Evolutionary conservation across 2,113 vertebrate genomes (phyloP).

Genomic region (Polypterus bichir): DNA sequence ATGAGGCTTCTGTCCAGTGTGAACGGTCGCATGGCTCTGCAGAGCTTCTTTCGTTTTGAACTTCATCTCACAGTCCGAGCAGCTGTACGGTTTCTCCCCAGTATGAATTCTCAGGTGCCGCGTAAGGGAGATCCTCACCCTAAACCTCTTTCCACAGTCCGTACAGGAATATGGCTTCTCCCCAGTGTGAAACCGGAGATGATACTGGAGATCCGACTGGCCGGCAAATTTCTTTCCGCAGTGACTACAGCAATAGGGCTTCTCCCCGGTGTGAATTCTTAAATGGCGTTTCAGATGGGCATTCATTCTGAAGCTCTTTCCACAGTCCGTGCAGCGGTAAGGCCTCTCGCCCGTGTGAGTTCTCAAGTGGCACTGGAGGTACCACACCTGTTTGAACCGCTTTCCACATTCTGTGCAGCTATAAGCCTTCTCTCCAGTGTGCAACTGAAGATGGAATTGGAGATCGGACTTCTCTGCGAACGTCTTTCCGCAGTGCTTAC

Average conservation of each 20-base stretch:
- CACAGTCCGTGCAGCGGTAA: background rate
- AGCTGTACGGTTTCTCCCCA: constrained; percentile 19
- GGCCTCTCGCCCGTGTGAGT: too few relatives aligned
- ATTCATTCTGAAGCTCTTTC: background rate
- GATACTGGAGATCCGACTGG: constrained; percentile 8
- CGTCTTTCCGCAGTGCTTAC: too few relatives aligned
- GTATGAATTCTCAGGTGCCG: constrained; percentile 11
- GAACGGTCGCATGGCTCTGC: background rate
- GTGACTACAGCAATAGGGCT: constrained; percentile 10
- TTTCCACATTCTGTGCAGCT: too few relatives aligned
- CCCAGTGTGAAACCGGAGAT: constrained; percentile 11
- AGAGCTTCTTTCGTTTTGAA: too few relatives aligned
- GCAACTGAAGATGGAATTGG: too few relatives aligned
- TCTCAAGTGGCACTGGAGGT: too few relatives aligned
- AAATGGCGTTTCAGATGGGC: background rate
- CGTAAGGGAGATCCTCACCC: too few relatives aligned
- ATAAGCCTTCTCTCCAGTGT: too few relatives aligned
- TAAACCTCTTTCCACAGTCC: too few relatives aligned
- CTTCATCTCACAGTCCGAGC: background rate
- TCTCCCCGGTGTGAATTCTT: background rate
- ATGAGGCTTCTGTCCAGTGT: constrained; percentile 14
- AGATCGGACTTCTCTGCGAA: too few relatives aligned
- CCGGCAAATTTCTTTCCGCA: constrained; percentile 11
- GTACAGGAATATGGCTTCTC: constrained; percentile 9
- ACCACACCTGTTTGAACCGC: too few relatives aligned